Evolutionary conservation across 2,113 vertebrate genomes (phyloP), one percentile per base, ranked within the genome.

Genomic region (Ciconia boyciana): DNA sequence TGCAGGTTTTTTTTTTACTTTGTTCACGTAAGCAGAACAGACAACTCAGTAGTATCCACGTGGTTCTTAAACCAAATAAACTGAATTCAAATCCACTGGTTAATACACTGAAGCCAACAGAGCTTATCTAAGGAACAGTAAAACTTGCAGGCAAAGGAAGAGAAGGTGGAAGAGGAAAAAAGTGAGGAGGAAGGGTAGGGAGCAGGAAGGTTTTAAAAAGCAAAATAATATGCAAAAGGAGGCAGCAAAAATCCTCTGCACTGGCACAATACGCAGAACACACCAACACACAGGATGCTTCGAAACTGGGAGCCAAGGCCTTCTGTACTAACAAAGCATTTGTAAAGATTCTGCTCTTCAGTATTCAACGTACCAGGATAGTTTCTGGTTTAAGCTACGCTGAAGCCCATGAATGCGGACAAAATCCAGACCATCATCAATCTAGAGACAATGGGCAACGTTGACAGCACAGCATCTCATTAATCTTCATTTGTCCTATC

Each of bases 401-500:
- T 52, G 74, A 91, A 96, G 66, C 70, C 94, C 93, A 65, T 26
- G 49, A 96, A 82, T 16, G 17, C 31, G n/a, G 96, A 97, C 90
- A 93, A 97, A 98, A 97, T 95, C 94, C 96, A 96, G 96, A 92
- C 71, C 87, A 76, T 93, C 97, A 98, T 98, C 97, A 94, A 97
- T 97, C 97, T 97, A 90, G 62, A 93, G 75, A 99, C 98, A 98
- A 98, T 97, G 89, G 97, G 93, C 96, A 81, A 87, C 41, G 77
- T 36, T 98, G 98, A 98, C 98, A 98, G 96, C 93, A 93, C 89
- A 92, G 93, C 91, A 70, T 95, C 97, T 95, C 98, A 98, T 98
- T 98, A 92, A 98, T 98, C 98, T 98, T 98, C 98, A 98, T 98
- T 97, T 98, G 98, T 98, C 97, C 94, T 93, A 97, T 98, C 98